phyloP scores from a whole-genome alignment of 1,140 invertebrate species.

The Pentalonia nigronervosa region DNA sequence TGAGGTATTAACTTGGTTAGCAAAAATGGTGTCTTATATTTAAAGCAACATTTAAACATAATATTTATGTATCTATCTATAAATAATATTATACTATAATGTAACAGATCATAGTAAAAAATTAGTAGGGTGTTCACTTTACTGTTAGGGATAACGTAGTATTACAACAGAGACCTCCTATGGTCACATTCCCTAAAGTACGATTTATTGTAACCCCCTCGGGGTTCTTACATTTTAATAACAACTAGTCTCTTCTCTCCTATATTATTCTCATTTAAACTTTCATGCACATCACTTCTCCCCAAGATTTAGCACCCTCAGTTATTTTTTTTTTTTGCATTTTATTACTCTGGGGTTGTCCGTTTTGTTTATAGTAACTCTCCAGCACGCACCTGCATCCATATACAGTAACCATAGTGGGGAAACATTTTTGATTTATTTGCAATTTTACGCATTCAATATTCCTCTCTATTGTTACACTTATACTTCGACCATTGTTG shows the following conservation, averaged over 20 bases:
- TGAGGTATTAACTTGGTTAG: background rate
- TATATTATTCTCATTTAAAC: slow-evolving; percentile 66
- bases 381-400: slow-evolving; percentile 37
- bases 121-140: slow-evolving; percentile 23
- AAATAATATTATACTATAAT: slow-evolving; percentile 15
- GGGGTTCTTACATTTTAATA: slow-evolving; percentile 66
- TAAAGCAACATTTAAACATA: background rate
- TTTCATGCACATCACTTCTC: slow-evolving; percentile 40
- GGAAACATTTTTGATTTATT: slow-evolving; percentile 24
- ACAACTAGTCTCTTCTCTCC: slow-evolving; percentile 72
- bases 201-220: slow-evolving; percentile 69
- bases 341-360: slow-evolving; percentile 42
- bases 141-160: slow-evolving; percentile 45
- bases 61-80: background rate
- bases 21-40: background rate
- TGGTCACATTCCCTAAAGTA: slow-evolving; percentile 68
- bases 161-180: slow-evolving; percentile 42
- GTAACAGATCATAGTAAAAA: slow-evolving; percentile 12
- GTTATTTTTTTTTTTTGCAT: slow-evolving; percentile 46
- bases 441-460: slow-evolving; percentile 25
- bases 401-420: background rate
- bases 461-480: slow-evolving; percentile 23
- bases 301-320: slow-evolving; percentile 47
- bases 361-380: background rate
- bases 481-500: slow-evolving; percentile 15